Base-by-base conservation (phyloP, 2,113 vertebrate species). In the Bombycilla garrulus region DNA sequence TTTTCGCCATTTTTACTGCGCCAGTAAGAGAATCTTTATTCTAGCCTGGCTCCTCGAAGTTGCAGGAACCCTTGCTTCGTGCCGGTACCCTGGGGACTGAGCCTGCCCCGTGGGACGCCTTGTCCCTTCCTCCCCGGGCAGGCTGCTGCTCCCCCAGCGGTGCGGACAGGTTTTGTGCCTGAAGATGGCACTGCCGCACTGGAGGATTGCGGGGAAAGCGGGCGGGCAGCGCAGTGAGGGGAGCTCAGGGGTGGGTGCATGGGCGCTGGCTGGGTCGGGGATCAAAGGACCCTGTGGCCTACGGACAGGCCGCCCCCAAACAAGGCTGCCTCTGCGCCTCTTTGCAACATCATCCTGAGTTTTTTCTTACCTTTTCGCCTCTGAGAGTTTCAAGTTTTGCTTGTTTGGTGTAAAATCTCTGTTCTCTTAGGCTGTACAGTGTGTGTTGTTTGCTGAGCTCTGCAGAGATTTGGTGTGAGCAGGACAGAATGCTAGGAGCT, bases 161-260 rank as follows among this genome's bases (percentile, higher is more conserved):
- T 31, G 95, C 78, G 65, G 44, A 61, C 20, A 31, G 44, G 28
- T 6, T 48, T 11, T 48, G 33, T 45, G 79, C 81, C 96, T 90
- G 92, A 80, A 93, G 96, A 86, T 96, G 96, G 93, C 96, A 96
- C 90, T 95, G 71, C 79, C 36, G 6, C 5, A 77, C 15, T 11
- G 71, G 50, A 61, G 24, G 42, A 82, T n/a, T 7, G 62, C 50
- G 33, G 62, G 48, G 42, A 38, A 31, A 21, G 14, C 3, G 12
- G 71, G 21, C 1, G 0, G 3, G 62, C 14, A 45, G 53, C 24
- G 25, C 14, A 18, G 50, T 4, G 51, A 2, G 1, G 3, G 4
- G 48, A 65, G 60, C 14, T 35, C 28, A 3, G 40, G 14, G 10
- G 3, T 6, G 38, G 38, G 12, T 6, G 44, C 44, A 4, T 24